These are phyloP conservation scores for Dicerorhinus sumatrensis DNA, from an alignment of 2,113 vertebrate species.

Conservation along the genomic window DNA sequence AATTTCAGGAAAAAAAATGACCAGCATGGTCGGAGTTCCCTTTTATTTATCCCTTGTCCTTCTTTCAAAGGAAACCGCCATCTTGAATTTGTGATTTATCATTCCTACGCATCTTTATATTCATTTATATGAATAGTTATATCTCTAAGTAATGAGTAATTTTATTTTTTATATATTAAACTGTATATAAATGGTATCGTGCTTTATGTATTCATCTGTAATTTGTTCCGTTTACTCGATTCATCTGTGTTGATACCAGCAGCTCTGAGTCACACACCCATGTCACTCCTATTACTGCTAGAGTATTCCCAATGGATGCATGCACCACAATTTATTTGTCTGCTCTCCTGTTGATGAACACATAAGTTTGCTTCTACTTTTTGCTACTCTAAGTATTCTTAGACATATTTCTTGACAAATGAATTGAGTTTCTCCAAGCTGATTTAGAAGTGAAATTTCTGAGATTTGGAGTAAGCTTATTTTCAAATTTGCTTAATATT, in stretches of 20 bases:
- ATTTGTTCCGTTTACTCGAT: background rate
- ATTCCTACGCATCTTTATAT: background rate
- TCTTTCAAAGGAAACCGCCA: background rate
- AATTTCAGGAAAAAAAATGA: background rate
- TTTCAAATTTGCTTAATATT: slow-evolving; percentile 29
- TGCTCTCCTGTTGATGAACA: background rate
- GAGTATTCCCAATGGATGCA: background rate
- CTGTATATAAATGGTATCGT: background rate
- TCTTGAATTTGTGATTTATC: background rate
- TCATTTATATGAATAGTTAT: background rate
- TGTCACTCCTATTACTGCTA: background rate
- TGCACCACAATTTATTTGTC: background rate
- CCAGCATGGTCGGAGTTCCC: background rate
- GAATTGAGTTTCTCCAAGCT: background rate
- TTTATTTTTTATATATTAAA: background rate
- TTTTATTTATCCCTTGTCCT: background rate
- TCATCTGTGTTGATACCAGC: background rate
- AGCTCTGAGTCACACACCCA: background rate
- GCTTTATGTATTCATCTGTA: background rate
- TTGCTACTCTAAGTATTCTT: background rate
- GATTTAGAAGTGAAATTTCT: slow-evolving; percentile 1
- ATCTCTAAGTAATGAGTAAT: background rate
- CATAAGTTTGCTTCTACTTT: background rate
- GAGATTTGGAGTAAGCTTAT: background rate
- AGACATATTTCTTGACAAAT: background rate